Percentiles rank a stretch among this genome's conserved stretches.
Evolutionary conservation across 2,888 invertebrate species (phyloP).

Genomic region (Baronia brevicornis): DNA sequence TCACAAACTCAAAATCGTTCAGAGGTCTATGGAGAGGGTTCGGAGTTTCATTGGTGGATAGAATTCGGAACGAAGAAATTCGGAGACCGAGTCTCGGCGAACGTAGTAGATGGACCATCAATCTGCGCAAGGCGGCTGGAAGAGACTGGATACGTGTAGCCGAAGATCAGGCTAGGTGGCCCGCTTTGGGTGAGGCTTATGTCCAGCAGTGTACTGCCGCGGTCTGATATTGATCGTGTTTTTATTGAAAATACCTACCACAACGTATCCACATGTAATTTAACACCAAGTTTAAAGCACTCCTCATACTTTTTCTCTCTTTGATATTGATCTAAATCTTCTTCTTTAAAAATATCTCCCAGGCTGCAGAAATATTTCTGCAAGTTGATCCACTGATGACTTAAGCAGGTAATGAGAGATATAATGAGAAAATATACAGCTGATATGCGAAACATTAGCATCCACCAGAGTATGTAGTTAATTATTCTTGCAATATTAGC

Average conservation of each 20-base stretch:
- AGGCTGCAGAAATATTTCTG: conserved; percentile 40
- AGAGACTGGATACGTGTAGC: too few species aligned
- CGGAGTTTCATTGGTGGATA: too few species aligned
- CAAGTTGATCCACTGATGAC: conserved; percentile 39
- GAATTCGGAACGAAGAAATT: too few species aligned
- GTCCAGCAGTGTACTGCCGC: too few species aligned
- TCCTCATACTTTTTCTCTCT: conserved; percentile 36
- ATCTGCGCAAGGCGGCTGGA: too few species aligned
- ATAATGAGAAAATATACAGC: conserved; percentile 29
- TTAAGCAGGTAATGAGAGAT: conserved; percentile 28
- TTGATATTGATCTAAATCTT: conserved; percentile 25
- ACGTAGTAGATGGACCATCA: not conserved
- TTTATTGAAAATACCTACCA: conserved; percentile 33
- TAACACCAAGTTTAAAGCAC: conserved; percentile 37
- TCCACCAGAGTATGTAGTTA: conserved; percentile 34
- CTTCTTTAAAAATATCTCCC: conserved; percentile 28
- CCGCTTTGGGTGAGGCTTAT: too few species aligned
- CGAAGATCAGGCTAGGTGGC: too few species aligned
- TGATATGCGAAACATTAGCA: conserved; percentile 26
- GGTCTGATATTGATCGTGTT: too few species aligned
- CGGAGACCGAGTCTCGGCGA: not conserved
- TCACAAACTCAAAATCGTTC: too few species aligned
- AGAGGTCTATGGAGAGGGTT: too few species aligned
- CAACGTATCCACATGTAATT: conserved; percentile 37
- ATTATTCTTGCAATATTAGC: conserved; percentile 26